Evolutionary conservation across 2,888 invertebrate species (phyloP), one percentile per base, ranked within the genome.

Genomic region (Cordilura impudica): DNA sequence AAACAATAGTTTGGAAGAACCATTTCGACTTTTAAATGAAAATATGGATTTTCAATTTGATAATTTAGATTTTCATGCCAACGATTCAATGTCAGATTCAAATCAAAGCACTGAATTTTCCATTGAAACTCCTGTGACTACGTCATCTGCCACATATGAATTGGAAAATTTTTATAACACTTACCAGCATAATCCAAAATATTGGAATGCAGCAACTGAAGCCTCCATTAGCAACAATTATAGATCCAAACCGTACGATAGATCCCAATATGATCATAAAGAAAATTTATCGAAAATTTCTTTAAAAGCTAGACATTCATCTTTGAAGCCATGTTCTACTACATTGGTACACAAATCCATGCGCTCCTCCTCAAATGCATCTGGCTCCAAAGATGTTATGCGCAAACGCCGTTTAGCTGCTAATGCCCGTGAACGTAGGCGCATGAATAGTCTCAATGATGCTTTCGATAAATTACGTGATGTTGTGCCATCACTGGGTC

Each of bases 361-460:
- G 75, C 14, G 14, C 47, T 5, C 61, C 7, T 8, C 63, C 0
- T 7, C 74, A 43, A 49, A 14, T 16, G 60, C 47, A 7, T 18
- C 61, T 14, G 47, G 72, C 8, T 69, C 78, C 10, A 81, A 72
- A 19, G 86, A 87, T 12, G 82, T 89, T 1, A 60, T 88, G 4
- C 84, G 83, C 16, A 92, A 92, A 81, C 91, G 94, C 12, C 90
- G 95, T 29, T 87, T 94, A 39, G 94, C 94, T 0, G 95, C 95
- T 0, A 95, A 95, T 87, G 94, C 94, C 0, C 90, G 95, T 0
- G 95, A 95, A 87, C 89, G 95, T 29, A 91, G 94, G 18, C 90
- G 95, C 47, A 95, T 95, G 95, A 93, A 93, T 87, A 93, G 93
- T 60, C 88, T 95, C 61, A 95, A 95, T 85, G 93, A 93, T 82